phyloP scores from a whole-genome alignment of 2,888 invertebrate genomes.

The Amphipyra berbera region DNA sequence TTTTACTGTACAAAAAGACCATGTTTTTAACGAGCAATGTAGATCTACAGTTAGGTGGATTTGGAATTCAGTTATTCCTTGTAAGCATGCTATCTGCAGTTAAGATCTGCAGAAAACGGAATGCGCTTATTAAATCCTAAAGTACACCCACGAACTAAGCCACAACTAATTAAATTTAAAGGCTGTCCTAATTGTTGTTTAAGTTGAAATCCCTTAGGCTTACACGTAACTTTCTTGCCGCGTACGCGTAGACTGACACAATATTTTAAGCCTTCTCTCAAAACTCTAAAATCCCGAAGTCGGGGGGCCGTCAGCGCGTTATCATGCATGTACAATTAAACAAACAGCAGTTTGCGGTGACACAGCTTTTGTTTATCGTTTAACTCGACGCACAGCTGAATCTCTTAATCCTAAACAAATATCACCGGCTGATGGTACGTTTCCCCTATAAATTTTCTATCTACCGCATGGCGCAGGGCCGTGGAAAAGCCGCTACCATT shows the following conservation, averaged over 20 bases:
- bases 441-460: conserved; percentile 76
- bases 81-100: conserved; percentile 42
- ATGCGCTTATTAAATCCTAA: conserved; percentile 55
- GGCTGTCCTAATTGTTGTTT: conserved; percentile 59
- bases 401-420: conserved; percentile 88
- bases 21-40: conserved; percentile 20
- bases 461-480: conserved; percentile 59
- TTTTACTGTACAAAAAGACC: conserved; percentile 21
- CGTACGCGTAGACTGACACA: conserved; percentile 65
- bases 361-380: conserved; percentile 85
- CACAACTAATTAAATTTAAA: conserved; percentile 60
- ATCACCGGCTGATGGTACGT: conserved; percentile 67
- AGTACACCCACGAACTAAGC: conserved; percentile 46
- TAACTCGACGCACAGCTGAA: conserved; percentile 79
- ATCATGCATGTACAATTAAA: conserved; percentile 86
- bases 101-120: conserved; percentile 52
- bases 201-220: conserved; percentile 56
- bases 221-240: conserved; percentile 64
- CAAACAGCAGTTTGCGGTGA: conserved; percentile 85
- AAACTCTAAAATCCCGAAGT: conserved; percentile 69
- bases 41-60: conserved; percentile 36
- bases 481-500: conserved; percentile 72
- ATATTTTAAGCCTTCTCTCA: conserved; percentile 67
- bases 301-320: conserved; percentile 75
- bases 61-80: conserved; percentile 42